Evolutionary conservation across 2,113 vertebrate species (phyloP).

Genomic region (Sturnira hondurensis): DNA sequence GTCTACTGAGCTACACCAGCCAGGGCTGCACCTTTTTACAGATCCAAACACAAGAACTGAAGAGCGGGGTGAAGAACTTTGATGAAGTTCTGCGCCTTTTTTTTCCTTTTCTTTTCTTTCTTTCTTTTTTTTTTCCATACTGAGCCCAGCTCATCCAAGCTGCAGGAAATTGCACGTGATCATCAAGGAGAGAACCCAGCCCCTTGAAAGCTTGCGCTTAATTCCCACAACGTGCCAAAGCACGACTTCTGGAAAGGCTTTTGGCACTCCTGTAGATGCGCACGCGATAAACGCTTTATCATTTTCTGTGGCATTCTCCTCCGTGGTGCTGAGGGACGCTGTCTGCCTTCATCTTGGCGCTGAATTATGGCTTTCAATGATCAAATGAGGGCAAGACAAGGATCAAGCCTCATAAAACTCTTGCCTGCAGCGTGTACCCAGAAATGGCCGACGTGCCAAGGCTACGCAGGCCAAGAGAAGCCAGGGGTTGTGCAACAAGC

Average conservation of each 20-base stretch:
- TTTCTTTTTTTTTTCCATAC: background rate
- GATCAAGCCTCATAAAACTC: constrained; percentile 66
- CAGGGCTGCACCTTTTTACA: background rate
- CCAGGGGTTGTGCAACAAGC: constrained; percentile 52
- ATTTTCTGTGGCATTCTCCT: background rate
- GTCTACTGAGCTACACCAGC: too few relatives aligned
- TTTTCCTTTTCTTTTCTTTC: background rate
- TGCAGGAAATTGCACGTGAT: background rate
- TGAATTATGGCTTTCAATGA: constrained; percentile 36
- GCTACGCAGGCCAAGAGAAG: background rate
- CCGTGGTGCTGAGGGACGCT: constrained; percentile 27
- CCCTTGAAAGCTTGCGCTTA: background rate
- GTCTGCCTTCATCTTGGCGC: constrained; percentile 37
- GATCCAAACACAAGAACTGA: background rate
- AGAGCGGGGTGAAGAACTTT: background rate
- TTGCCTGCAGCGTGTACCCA: constrained; percentile 63
- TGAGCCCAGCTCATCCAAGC: background rate
- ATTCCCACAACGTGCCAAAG: background rate
- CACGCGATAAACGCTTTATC: constrained; percentile 31
- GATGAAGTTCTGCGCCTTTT: background rate
- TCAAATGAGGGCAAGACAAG: constrained; percentile 64
- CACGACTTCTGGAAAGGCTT: constrained; percentile 31
- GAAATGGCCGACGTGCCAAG: background rate
- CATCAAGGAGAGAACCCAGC: background rate
- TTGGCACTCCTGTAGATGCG: constrained; percentile 31